Conservation (phyloP, 2,113 vertebrate genomes). For the Brachionichthys hirsutus region DNA sequence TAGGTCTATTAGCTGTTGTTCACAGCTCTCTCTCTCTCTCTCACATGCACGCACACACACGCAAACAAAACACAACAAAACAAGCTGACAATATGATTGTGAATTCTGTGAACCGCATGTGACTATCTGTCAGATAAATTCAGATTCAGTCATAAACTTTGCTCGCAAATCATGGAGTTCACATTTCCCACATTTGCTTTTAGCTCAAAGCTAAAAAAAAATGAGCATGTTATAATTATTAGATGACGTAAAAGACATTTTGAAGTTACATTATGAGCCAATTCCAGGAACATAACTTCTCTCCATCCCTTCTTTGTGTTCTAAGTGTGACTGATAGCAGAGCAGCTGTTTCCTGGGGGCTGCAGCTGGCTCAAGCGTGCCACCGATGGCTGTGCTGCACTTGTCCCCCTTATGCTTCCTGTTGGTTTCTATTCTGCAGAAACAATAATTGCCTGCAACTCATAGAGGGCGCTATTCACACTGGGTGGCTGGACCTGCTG, state of each 20-base stretch:
- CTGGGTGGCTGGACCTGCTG: slow-evolving; percentile 33
- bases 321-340: slow-evolving; percentile 53
- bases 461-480: slow-evolving; percentile 67
- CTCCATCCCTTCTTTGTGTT: slow-evolving; percentile 14
- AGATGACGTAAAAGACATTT: not conserved
- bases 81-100: not conserved
- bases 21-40: not conserved
- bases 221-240: not conserved
- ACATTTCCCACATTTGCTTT: slow-evolving; percentile 1
- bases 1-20: slow-evolving; percentile 22
- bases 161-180: not conserved
- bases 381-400: slow-evolving; percentile 38
- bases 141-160: not conserved
- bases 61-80: not conserved
- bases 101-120: not conserved
- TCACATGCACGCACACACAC: not conserved
- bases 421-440: slow-evolving; percentile 18
- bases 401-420: slow-evolving; percentile 57
- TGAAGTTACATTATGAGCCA: not conserved
- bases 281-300: slow-evolving; percentile 8
- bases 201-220: not conserved
- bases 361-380: slow-evolving; percentile 33
- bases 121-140: slow-evolving; percentile 1
- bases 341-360: slow-evolving; percentile 70
- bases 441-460: slow-evolving; percentile 15